Evolutionary conservation across 1,140 invertebrate genomes (phyloP), one percentile per base, ranked within the genome.

Genomic region (Diabrotica virgifera): DNA sequence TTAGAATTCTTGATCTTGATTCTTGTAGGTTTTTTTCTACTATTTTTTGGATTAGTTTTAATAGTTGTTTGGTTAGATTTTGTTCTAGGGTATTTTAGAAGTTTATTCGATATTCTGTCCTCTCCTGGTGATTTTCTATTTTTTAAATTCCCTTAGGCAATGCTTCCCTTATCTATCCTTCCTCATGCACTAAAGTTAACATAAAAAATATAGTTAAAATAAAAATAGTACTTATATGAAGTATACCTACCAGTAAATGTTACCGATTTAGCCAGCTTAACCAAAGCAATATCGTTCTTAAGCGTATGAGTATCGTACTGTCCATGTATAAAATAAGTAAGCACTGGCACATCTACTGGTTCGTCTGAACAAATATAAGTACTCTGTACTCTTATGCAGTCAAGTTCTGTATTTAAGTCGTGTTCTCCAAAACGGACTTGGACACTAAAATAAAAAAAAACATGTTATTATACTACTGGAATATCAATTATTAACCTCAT

Each of bases 381-480:
- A n/a, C 57, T 54, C 5, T 37, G 36, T 56, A 73, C 63, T 7
- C 77, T 61, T 35, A 80, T 75, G 64, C 87, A 89, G 68, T 89
- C 87, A 2, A 81, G 81, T 65, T 85, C 72, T 5, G 76, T 80
- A 2, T 73, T 68, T 0, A 76, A 84, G 76, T 92, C 87, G 72
- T 90, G 88, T 72, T 92, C 90, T 0, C 90, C 90, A 68, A 92
- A 88, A 13, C 90, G 90, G 35, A 91, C 88, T 74, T 89, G 88
- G 70, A 91, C 90, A 87, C 91, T 89, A 77, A 91, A 91, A 63
- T 1, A 2, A 72, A 57, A 10, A 57, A 10, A 63, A 57, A 68
- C 5, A 61, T 24, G 24, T 24, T n/a, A n/a, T n/a, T n/a, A n/a
- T n/a, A n/a, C n/a, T n/a, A n/a, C n/a, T n/a, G n/a, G n/a, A n/a